Evolutionary conservation across 1,140 invertebrate genomes (phyloP).

Genomic region (Neodiprion virginianus): DNA sequence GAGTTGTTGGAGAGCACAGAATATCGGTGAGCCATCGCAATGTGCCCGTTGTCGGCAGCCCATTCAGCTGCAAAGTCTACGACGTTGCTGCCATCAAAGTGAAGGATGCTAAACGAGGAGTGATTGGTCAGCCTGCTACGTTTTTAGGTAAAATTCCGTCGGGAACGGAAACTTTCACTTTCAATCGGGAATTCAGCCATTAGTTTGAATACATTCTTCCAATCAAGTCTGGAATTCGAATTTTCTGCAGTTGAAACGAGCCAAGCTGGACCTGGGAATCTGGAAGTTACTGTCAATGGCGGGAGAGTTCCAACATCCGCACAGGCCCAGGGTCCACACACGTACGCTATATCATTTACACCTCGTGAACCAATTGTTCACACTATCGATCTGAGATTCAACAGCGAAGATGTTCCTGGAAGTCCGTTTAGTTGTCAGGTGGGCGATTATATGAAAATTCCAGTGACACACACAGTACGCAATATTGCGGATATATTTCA

Average conservation of each 20-base stretch:
- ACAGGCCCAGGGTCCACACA: constrained; percentile 91
- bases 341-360: constrained; percentile 97
- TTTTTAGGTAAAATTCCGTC: constrained; percentile 79
- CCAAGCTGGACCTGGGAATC: constrained; percentile 93
- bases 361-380: constrained; percentile 89
- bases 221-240: not conserved
- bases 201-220: not conserved
- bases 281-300: constrained; percentile 97
- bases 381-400: constrained; percentile 93
- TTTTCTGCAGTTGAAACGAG: constrained; percentile 87
- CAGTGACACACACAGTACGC: not conserved
- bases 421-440: constrained; percentile 79
- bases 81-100: constrained; percentile 95
- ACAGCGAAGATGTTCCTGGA: constrained; percentile 93
- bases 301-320: constrained; percentile 95
- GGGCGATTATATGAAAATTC: constrained; percentile 23
- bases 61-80: constrained; percentile 94
- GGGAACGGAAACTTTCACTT: not conserved
- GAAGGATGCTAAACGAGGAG: constrained; percentile 87
- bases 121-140: constrained; percentile 91
- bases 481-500: too few relatives aligned
- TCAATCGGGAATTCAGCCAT: not conserved
- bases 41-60: constrained; percentile 82
- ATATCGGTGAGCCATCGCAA: constrained; percentile 84
- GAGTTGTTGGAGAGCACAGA: constrained; percentile 88